Percentiles rank a stretch among this genome's conserved stretches.
phyloP scores from a whole-genome alignment of 2,113 vertebrate species.

The Osmerus eperlanus region DNA sequence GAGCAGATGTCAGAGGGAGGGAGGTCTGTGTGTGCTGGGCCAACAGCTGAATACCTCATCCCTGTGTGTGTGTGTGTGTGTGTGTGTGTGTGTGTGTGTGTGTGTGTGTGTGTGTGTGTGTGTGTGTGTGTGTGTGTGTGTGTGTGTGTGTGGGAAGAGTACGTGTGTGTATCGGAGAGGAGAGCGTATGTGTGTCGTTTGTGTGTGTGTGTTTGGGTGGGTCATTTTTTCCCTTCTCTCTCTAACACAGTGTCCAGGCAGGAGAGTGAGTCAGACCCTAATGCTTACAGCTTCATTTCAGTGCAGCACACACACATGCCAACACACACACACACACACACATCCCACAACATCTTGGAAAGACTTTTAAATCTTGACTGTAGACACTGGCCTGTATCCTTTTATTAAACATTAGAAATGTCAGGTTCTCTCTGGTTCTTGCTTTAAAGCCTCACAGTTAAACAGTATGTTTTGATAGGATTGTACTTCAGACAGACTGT shows the following conservation, averaged over 20 bases:
- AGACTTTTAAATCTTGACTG: slow-evolving; percentile 9
- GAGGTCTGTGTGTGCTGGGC: background rate
- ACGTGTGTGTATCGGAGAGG: slow-evolving; percentile 11
- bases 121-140: slow-evolving; percentile 18
- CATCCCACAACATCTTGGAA: slow-evolving; percentile 17
- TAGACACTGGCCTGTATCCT: background rate
- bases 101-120: slow-evolving; percentile 16
- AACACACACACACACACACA: too few relatives aligned
- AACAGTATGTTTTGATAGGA: background rate
- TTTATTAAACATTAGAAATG: slow-evolving; percentile 13
- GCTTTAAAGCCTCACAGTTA: background rate
- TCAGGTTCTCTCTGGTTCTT: slow-evolving; percentile 1
- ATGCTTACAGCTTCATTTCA: slow-evolving; percentile 33
- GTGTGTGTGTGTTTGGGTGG: slow-evolving; percentile 19
- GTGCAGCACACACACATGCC: too few relatives aligned
- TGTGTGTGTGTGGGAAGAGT: slow-evolving; percentile 17
- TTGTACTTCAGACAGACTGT: slow-evolving; percentile 3
- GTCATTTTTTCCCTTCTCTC: slow-evolving; percentile 47
- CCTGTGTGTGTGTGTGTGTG: slow-evolving; percentile 17
- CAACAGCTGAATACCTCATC: slow-evolving; percentile 12
- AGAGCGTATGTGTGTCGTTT: slow-evolving; percentile 9
- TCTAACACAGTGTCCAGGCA: slow-evolving; percentile 37
- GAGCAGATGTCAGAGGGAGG: slow-evolving; percentile 38
- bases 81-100: slow-evolving; percentile 11
- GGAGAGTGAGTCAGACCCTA: slow-evolving; percentile 38